These are phyloP conservation scores for Acrossocheilus fasciatus DNA, from an alignment of 2,797 vertebrate genomes.

Conservation along the genomic window DNA sequence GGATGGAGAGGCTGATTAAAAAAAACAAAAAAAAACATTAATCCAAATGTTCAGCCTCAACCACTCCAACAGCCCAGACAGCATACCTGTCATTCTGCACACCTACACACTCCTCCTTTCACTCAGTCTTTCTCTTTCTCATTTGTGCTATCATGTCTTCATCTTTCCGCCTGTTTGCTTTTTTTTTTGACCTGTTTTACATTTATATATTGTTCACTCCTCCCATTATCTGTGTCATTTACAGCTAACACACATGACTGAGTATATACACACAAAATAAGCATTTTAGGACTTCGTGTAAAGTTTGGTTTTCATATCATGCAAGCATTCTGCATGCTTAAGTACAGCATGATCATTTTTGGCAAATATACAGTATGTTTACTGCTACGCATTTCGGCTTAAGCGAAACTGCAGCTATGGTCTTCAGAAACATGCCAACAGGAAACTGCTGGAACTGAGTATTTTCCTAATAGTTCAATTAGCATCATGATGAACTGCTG, in stretches of 20 bases:
- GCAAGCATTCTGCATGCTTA: neutral
- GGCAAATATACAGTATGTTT: neutral
- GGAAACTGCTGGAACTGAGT: neutral
- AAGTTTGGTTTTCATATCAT: neutral
- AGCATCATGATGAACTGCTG: slow-evolving; percentile 17
- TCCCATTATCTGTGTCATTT: slow-evolving; percentile 9
- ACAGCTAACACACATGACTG: neutral
- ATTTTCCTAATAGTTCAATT: slow-evolving; percentile 2
- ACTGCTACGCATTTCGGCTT: neutral
- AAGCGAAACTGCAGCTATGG: neutral
- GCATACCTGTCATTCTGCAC: slow-evolving; percentile 74
- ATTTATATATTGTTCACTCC: neutral
- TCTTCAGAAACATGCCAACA: neutral
- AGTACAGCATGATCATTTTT: neutral
- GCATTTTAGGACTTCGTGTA: neutral
- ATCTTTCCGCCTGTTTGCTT: slow-evolving; percentile 7
- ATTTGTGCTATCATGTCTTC: slow-evolving; percentile 9
- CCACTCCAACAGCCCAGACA: slow-evolving; percentile 71
- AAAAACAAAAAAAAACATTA: slow-evolving; percentile 44
- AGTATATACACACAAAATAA: neutral
- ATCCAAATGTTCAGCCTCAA: slow-evolving; percentile 59
- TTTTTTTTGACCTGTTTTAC: slow-evolving; percentile 1
- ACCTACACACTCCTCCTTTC: slow-evolving; percentile 59
- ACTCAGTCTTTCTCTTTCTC: slow-evolving; percentile 42
- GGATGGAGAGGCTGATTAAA: slow-evolving; percentile 16